Base-by-base conservation (phyloP, 1,140 invertebrate genomes). In the Diabrotica virgifera region DNA sequence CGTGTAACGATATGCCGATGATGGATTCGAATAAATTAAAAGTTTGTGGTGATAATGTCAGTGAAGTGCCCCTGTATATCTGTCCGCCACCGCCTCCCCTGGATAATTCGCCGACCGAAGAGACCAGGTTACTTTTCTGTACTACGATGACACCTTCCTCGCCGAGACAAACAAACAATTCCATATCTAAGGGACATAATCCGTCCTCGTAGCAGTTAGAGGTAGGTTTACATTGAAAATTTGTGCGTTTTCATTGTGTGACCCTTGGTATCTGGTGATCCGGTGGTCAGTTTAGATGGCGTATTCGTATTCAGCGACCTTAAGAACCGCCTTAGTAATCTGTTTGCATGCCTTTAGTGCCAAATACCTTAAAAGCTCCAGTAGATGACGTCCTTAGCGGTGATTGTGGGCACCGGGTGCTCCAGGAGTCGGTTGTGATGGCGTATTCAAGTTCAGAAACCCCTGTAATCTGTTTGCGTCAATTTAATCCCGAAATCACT, bases 91-190 rank as follows among this genome's bases (percentile, higher is more conserved):
- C 82, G 13, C 79, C 81, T 12, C 80, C 82, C 5, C 80, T 81
- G 72, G 81, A 79, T 56, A 82, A 83, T 65, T 83, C 83, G 10
- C 82, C 83, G 11, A 82, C 81, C 6, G 83, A 85, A 74, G 82
- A 84, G 72, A 84, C 82, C 10, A 79, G 78, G 64, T 73, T 83
- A 60, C 75, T 83, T 59, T 68, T 76, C 38, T 74, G 74, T 68
- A 70, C 69, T 11, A 72, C 71, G 59, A 64, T 72, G 58, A 53
- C 67, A 37, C 52, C 67, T 59, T 54, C 67, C 60, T 66, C 67
- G 36, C 24, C 63, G 9, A 71, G 59, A 60, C 70, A 74, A 62
- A 54, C 75, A 52, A 66, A 64, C 56, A 74, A 76, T 67, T 68
- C 68, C 36, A 69, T 70, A 38, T 63, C 63, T 55, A 76, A 74